Conservation (phyloP, 2,797 vertebrate species). For the Sebastes matsubarae region DNA sequence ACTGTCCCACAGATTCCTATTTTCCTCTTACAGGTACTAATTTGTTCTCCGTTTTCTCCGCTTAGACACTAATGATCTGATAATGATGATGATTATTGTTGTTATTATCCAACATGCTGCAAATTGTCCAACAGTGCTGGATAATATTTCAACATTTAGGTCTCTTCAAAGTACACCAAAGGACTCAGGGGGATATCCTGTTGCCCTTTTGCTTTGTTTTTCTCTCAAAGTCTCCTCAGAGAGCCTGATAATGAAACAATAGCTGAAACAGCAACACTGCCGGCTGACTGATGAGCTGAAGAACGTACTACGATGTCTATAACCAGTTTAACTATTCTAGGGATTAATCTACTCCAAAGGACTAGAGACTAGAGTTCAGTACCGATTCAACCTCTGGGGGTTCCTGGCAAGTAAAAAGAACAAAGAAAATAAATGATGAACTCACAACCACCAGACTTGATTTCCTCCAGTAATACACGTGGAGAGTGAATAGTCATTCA, state of each 20-base stretch:
- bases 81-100: neutral
- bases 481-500: neutral
- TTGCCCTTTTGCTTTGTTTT: neutral
- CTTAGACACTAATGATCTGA: neutral
- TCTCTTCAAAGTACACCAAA: neutral
- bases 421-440: conserved; percentile 49
- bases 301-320: neutral
- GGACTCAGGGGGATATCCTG: neutral
- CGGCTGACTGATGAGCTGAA: neutral
- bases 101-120: neutral
- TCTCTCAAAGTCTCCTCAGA: neutral
- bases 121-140: neutral
- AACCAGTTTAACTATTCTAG: conserved; percentile 37
- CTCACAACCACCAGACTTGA: neutral
- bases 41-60: neutral
- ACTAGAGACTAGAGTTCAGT: conserved; percentile 56
- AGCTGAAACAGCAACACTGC: conserved; percentile 12
- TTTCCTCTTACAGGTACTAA: fast-evolving
- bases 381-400: conserved; percentile 80
- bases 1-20: neutral
- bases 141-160: neutral
- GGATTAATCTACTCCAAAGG: conserved; percentile 30
- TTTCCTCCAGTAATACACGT: neutral
- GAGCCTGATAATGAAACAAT: neutral
- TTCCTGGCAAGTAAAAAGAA: conserved; percentile 74